These are phyloP conservation scores for Podilymbus podiceps DNA, from an alignment of 2,113 vertebrate species.

Conservation along the genomic window DNA sequence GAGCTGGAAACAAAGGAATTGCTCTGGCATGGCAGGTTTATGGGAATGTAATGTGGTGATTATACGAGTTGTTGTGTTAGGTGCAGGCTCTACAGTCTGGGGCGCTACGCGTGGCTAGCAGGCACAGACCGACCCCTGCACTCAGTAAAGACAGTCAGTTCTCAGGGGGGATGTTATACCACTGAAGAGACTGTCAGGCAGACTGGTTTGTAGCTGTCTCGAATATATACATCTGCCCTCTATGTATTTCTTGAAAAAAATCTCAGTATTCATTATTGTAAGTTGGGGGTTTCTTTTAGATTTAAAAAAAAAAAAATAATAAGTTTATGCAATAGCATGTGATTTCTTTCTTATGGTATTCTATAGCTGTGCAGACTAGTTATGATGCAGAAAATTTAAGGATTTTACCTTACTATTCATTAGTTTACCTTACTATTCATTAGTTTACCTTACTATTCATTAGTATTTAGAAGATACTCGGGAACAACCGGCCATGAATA, in stretches of 20 bases:
- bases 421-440: too few relatives aligned
- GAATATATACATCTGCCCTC: not conserved
- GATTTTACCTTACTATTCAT: too few relatives aligned
- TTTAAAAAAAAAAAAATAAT: too few relatives aligned
- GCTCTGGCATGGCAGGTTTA: not conserved
- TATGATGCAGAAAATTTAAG: not conserved
- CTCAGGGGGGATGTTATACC: not conserved
- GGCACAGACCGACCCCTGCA: not conserved
- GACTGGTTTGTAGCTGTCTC: not conserved
- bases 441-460: not conserved
- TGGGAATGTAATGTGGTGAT: slow-evolving; percentile 25
- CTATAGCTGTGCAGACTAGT: not conserved
- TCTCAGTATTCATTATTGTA: not conserved
- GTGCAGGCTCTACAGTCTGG: not conserved
- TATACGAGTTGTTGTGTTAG: not conserved
- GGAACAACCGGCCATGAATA: not conserved
- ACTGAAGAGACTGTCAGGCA: not conserved
- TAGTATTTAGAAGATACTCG: not conserved
- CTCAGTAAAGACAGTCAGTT: not conserved
- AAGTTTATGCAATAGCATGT: not conserved
- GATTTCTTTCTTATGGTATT: not conserved
- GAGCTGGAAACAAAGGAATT: slow-evolving; percentile 44
- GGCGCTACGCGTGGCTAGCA: not conserved
- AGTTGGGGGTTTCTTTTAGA: too few relatives aligned
- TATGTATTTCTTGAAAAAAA: not conserved